phyloP scores from a whole-genome alignment of 2,113 vertebrate genomes.

The Lepisosteus osseus region DNA sequence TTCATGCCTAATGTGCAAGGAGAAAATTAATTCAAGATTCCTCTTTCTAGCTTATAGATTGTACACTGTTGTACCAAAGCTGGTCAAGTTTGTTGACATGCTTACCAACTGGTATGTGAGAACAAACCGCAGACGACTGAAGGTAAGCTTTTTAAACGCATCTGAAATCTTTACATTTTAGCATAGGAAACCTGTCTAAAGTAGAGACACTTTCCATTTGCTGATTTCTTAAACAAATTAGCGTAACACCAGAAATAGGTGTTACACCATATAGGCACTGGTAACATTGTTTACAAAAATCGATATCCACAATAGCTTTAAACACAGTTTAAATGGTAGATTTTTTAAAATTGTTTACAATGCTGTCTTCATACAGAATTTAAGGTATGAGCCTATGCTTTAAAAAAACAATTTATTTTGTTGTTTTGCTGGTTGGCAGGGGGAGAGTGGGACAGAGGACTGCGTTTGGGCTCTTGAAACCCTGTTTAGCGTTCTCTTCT shows the following conservation, averaged over 20 bases:
- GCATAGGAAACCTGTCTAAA: too few species aligned
- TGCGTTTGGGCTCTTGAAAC: constrained; percentile 91
- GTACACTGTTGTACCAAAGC: constrained; percentile 90
- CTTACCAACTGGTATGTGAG: constrained; percentile 98
- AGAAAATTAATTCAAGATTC: neutral
- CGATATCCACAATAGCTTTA: too few species aligned
- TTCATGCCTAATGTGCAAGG: too few species aligned
- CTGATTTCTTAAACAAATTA: too few species aligned
- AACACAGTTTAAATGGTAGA: too few species aligned
- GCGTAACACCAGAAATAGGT: too few species aligned
- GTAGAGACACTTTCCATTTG: too few species aligned
- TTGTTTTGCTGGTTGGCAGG: constrained; percentile 59
- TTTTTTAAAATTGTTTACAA: too few species aligned
- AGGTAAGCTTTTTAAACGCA: constrained; percentile 65
- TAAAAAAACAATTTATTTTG: constrained; percentile 9
- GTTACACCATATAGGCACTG: too few species aligned
- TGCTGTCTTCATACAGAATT: too few species aligned
- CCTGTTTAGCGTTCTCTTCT: constrained; percentile 90
- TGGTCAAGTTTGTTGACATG: constrained; percentile 95
- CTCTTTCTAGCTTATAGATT: constrained; percentile 79
- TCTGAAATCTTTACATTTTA: too few species aligned
- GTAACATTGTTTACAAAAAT: too few species aligned
- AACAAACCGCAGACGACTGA: constrained; percentile 90
- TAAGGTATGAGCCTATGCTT: constrained; percentile 1
- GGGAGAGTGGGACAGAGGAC: constrained; percentile 85